Percentiles rank a stretch among this genome's conserved stretches.
Conservation (phyloP, 1,140 invertebrate genomes). For the Dinoponera quadriceps region DNA sequence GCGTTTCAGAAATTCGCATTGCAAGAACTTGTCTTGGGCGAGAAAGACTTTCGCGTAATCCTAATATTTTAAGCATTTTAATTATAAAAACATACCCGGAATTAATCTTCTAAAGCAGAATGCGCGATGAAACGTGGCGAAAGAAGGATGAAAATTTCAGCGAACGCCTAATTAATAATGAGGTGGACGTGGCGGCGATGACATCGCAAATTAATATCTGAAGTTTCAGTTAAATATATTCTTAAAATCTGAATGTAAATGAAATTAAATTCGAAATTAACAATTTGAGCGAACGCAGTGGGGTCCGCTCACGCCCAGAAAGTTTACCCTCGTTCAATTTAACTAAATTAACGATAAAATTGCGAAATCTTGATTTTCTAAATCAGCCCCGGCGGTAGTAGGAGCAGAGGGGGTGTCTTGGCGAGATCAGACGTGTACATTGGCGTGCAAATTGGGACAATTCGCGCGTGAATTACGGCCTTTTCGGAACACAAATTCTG, state of each 20-base stretch:
- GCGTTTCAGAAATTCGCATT: background rate
- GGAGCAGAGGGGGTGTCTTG: no score
- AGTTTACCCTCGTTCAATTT: background rate
- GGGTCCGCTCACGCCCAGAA: background rate
- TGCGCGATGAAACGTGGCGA: background rate
- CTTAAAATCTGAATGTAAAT: conserved; percentile 8
- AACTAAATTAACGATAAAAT: background rate
- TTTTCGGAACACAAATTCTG: background rate
- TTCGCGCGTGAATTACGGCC: background rate
- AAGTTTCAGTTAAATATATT: conserved; percentile 1
- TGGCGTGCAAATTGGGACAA: background rate
- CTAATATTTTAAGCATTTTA: background rate
- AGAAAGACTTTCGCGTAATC: background rate
- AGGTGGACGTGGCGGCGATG: background rate
- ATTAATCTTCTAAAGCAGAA: conserved; percentile 8
- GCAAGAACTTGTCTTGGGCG: background rate
- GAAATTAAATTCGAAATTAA: conserved; percentile 17
- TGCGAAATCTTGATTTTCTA: background rate
- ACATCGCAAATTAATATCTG: conserved; percentile 8
- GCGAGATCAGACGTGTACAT: background rate
- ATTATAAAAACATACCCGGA: conserved; percentile 6
- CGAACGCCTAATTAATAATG: conserved; percentile 6
- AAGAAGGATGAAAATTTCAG: conserved; percentile 12
- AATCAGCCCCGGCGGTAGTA: no score
- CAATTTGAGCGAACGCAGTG: background rate